A percentile compares a stretch with the other conserved stretches of the same genome.
phyloP scores from a whole-genome alignment of 2,888 invertebrate species.

The Acanthopleura granulata region DNA sequence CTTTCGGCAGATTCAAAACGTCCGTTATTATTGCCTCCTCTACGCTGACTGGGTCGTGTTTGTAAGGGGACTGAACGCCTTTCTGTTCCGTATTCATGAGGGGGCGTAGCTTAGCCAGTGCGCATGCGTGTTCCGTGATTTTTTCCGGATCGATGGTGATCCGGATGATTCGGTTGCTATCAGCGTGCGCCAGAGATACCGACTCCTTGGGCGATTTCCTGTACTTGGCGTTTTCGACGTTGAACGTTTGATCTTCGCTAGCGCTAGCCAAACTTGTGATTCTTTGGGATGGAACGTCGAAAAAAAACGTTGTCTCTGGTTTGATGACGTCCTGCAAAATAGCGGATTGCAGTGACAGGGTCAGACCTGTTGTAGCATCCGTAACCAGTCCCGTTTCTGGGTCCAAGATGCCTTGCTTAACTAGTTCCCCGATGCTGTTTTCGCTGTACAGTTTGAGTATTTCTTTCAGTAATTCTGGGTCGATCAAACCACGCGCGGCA shows the following conservation, averaged over 20 bases:
- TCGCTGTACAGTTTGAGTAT: constrained; percentile 57
- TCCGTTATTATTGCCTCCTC: constrained; percentile 66
- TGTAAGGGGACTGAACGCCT: constrained; percentile 80
- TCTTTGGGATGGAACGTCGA: constrained; percentile 49
- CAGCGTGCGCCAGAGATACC: constrained; percentile 91
- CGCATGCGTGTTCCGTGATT: constrained; percentile 49
- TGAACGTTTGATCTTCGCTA: constrained; percentile 43
- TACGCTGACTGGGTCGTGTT: constrained; percentile 78
- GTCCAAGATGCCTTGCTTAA: constrained; percentile 69
- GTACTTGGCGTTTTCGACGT: constrained; percentile 50
- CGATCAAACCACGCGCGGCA: constrained; percentile 51
- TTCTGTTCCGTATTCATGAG: constrained; percentile 77
- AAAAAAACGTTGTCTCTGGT: constrained; percentile 55
- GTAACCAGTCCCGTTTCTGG: constrained; percentile 70
- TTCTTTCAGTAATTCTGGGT: constrained; percentile 48
- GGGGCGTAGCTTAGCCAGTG: constrained; percentile 49
- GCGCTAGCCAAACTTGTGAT: constrained; percentile 53
- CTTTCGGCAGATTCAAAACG: constrained; percentile 51
- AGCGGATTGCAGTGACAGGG: constrained; percentile 67
- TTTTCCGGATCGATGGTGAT: constrained; percentile 48
- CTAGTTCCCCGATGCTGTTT: constrained; percentile 50
- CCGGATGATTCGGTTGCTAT: constrained; percentile 87
- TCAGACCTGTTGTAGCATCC: constrained; percentile 68
- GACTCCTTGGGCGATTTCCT: constrained; percentile 81
- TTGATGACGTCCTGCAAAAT: constrained; percentile 52